Evolutionary conservation across 2,888 invertebrate species (phyloP), one percentile per base, ranked within the genome.

Genomic region (Germaria angustata): DNA sequence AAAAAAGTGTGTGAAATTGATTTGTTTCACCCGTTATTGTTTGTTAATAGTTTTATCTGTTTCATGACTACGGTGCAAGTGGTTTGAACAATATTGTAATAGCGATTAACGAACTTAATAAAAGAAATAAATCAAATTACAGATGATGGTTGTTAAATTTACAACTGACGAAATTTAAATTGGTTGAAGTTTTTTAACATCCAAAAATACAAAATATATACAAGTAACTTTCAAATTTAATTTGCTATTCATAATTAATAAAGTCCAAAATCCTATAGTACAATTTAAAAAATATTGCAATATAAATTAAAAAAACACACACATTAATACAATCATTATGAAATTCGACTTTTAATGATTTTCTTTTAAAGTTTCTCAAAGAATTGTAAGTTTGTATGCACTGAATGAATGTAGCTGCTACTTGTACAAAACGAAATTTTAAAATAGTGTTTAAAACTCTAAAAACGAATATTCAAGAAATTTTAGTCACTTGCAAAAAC

Each of bases 401-500:
- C 3, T 28, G n/a, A n/a, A n/a, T n/a, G n/a, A n/a, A n/a, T n/a
- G n/a, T n/a, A n/a, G n/a, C n/a, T 51, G 22, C 28, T 15, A 20
- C 15, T 41, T 53, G 36, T 22, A 22, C 20, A 13, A n/a, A 28
- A 6, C 1, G 4, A 13, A 15, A 24, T n/a, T 11, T 1, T 20
- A 11, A 39, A n/a, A 17, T 49, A 13, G 15, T 59, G 22, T 59
- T 71, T 34, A 1, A n/a, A 71, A 39, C 17, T 41, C 20, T 5
- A n/a, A 46, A 8, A 65, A 46, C n/a, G 49, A 59, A 46, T 20
- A 39, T 17, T 69, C 53, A 76, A 59, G 36, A 59, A 53, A 65
- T 55, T 22, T 0, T 53, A 32, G 2, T 75, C 2, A 49, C 53
- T 59, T 79, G 71, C 75, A 82, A 61, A 71, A 73, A 76, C 55